Base-by-base conservation (phyloP, 2,113 vertebrate genomes). In the Chionodraco myersi region DNA sequence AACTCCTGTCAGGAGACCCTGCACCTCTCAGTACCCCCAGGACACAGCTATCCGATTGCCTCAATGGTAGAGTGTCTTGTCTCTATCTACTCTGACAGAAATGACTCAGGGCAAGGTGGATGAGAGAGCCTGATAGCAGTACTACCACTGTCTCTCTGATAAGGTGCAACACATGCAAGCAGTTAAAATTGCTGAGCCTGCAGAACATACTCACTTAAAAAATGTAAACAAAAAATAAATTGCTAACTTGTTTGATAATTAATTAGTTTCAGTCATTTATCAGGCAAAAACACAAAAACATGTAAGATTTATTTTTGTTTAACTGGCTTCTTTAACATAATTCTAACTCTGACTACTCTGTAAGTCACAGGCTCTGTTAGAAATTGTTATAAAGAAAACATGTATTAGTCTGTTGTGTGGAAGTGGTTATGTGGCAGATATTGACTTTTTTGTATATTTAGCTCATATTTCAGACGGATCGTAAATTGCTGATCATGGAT, bases 101-200 rank as follows among this genome's bases (percentile, higher is more conserved):
- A 83, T 77, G 68, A 80, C 83, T 75, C 30, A 10, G 72, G 71
- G 80, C 59, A 18, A 89, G 83, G 52, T 75, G 78, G 79, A 68
- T 53, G 56, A 74, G 51, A 83, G 68, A 58, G 80, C 44, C 63
- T 48, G 73, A 85, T 86, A 75, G 65, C 81, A 67, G 54, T 18
- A n/a, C 62, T 86, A 58, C 52, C 7, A 15, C 67, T 80, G 72
- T 75, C 26, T 64, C 66, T 26, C 13, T 83, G 77, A 90, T 77
- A 67, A 84, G 67, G 61, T 48, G 51, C 51, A 48, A 62, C 53
- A 61, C 58, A 72, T 49, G 60, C 1, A 4, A 73, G 70, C 30
- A 15, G 77, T 54, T 60, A 15, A 76, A 52, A 58, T 5, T 8
- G 75, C 70, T 60, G 51, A 83, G 67, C 41, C 54, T 44, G 62